These are phyloP conservation scores for Lathronympha strigana DNA, from an alignment of 2,888 invertebrate species.

Conservation along the genomic window DNA sequence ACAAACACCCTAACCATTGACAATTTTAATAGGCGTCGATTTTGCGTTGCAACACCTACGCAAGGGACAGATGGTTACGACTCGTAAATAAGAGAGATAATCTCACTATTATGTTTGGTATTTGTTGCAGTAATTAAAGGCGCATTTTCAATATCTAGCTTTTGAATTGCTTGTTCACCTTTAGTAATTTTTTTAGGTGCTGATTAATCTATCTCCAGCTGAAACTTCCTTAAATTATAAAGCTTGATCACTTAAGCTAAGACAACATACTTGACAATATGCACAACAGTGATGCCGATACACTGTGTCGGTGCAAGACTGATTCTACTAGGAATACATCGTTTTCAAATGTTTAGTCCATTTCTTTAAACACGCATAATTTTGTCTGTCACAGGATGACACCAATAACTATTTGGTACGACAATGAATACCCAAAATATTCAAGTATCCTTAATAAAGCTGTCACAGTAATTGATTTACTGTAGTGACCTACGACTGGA, in stretches of 20 bases:
- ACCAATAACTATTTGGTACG: conserved; percentile 3
- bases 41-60: conserved; percentile 17
- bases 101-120: background rate
- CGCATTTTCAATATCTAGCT: background rate
- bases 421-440: conserved; percentile 7
- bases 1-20: conserved; percentile 34
- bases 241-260: too few species aligned
- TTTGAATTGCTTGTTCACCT: background rate
- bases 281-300: too few species aligned
- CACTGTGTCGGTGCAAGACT: too few species aligned
- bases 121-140: background rate
- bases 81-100: conserved; percentile 1
- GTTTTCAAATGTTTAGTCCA: background rate
- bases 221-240: too few species aligned
- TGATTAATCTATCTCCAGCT: too few species aligned
- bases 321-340: too few species aligned
- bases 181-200: background rate
- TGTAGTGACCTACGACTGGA: background rate
- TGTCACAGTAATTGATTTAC: conserved; percentile 39
- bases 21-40: conserved; percentile 27
- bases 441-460: conserved; percentile 5
- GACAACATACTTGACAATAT: too few species aligned
- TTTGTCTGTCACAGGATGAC: conserved; percentile 5
- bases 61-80: conserved; percentile 13
- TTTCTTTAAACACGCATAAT: background rate